These are phyloP conservation scores for Acanthurus lineatus DNA, from an alignment of 2,797 vertebrate species.

Conservation along the genomic window DNA sequence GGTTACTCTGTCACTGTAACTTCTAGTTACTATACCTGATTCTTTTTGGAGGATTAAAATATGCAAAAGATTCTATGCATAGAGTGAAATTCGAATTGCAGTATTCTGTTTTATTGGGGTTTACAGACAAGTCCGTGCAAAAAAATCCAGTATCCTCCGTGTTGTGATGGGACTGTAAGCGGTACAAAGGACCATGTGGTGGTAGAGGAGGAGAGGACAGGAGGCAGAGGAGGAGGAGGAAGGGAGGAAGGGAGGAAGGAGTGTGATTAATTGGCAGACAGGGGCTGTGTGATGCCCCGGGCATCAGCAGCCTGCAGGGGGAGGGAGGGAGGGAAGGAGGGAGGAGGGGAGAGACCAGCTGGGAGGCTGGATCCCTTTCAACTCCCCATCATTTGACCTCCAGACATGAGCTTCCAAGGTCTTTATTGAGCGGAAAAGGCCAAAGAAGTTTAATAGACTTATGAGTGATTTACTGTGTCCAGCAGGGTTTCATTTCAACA, in stretches of 20 bases:
- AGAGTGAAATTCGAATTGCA: background rate
- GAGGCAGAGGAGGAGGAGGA: constrained; percentile 35
- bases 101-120: fast-evolving
- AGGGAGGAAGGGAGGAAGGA: constrained; percentile 27
- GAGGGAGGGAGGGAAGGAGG: constrained; percentile 3
- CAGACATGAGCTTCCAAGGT: constrained; percentile 23
- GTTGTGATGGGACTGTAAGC: constrained; percentile 23
- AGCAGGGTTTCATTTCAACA: background rate
- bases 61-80: too few species aligned
- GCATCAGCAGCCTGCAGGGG: constrained; percentile 56
- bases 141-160: background rate
- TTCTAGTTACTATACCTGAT: background rate
- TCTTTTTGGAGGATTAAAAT: background rate
- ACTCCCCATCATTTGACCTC: constrained; percentile 37
- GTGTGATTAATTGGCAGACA: constrained; percentile 62
- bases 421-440: background rate
- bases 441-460: background rate
- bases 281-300: constrained; percentile 28
- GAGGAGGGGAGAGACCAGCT: constrained; percentile 54
- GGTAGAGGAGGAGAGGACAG: constrained; percentile 15
- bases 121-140: background rate
- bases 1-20: background rate
- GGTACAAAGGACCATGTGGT: constrained; percentile 80
- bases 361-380: constrained; percentile 43
- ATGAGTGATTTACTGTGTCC: background rate